Conservation (phyloP, 2,113 vertebrate species). For the Chelonoidis abingdonii region DNA sequence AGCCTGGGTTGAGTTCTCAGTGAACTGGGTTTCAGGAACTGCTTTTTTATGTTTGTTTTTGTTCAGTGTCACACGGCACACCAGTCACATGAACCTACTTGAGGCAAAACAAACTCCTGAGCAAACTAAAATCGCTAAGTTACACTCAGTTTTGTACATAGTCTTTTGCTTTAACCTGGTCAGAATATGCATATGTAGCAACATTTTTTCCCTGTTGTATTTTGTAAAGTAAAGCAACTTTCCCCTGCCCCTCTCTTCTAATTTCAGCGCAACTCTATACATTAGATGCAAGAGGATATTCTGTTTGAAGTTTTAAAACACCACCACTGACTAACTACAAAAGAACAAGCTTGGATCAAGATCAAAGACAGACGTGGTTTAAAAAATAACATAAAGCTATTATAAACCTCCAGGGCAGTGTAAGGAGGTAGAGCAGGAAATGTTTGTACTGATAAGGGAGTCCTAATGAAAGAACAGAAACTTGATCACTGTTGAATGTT, state of each 20-base stretch:
- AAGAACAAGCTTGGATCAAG: conserved; percentile 44
- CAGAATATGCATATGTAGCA: not conserved
- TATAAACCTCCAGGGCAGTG: conserved; percentile 27
- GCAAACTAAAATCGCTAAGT: not conserved
- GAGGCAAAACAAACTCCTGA: not conserved
- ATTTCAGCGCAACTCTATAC: not conserved
- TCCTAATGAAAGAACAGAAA: conserved; percentile 53
- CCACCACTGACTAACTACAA: conserved; percentile 33
- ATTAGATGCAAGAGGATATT: conserved; percentile 28
- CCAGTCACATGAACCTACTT: not conserved
- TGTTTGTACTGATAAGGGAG: conserved; percentile 61
- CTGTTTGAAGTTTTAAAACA: conserved; percentile 47
- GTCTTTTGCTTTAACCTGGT: not conserved
- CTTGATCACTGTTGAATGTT: conserved; percentile 28
- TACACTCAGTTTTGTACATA: not conserved
- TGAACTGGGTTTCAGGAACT: not conserved
- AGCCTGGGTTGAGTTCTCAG: too few relatives aligned
- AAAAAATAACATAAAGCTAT: conserved; percentile 36
- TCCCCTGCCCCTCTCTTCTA: not conserved
- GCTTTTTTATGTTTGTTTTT: not conserved
- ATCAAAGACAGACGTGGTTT: conserved; percentile 38
- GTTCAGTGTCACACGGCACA: not conserved
- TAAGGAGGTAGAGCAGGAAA: conserved; percentile 37
- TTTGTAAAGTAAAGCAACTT: not conserved
- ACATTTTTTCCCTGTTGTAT: not conserved